A percentile compares a stretch with the other conserved stretches of the same genome.
Conservation (phyloP, 2,888 invertebrate species). For the Chrysotoxum bicinctum region DNA sequence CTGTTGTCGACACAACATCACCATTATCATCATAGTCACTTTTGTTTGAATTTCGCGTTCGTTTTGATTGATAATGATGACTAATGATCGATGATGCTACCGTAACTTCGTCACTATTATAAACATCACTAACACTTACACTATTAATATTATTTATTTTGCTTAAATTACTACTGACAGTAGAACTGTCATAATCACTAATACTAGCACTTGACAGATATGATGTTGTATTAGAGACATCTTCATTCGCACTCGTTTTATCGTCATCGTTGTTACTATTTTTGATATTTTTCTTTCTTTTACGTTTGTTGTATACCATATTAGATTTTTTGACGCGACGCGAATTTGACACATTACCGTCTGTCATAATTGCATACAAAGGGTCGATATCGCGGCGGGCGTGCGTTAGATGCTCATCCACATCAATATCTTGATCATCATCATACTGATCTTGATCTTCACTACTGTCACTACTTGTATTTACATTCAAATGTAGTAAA, state of each 20-base stretch:
- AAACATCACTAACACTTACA: slow-evolving; percentile 61
- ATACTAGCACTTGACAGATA: slow-evolving; percentile 69
- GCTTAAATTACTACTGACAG: slow-evolving; percentile 47
- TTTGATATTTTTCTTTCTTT: slow-evolving; percentile 71
- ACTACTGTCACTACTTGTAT: slow-evolving; percentile 65
- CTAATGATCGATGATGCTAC: slow-evolving; percentile 77
- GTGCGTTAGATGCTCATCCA: slow-evolving; percentile 54
- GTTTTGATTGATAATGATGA: slow-evolving; percentile 62
- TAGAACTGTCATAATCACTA: slow-evolving; percentile 52
- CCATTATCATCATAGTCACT: slow-evolving; percentile 56
- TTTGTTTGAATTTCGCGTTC: slow-evolving; percentile 65
- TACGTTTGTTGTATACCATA: slow-evolving; percentile 71
- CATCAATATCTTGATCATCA: slow-evolving; percentile 74
- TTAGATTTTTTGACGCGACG: slow-evolving; percentile 73
- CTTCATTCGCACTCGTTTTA: slow-evolving; percentile 26
- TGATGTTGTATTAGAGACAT: slow-evolving; percentile 63
- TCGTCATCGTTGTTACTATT: not conserved
- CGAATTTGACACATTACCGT: slow-evolving; percentile 60
- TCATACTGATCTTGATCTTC: slow-evolving; percentile 75
- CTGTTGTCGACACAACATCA: slow-evolving; percentile 48
- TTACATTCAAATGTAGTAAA: slow-evolving; percentile 57
- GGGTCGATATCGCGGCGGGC: slow-evolving; percentile 56
- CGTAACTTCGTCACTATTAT: slow-evolving; percentile 74
- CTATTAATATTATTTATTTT: slow-evolving; percentile 39
- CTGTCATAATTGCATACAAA: slow-evolving; percentile 56